Evolutionary conservation across 2,797 vertebrate species (phyloP).

Genomic region (Lithobates pipiens): DNA sequence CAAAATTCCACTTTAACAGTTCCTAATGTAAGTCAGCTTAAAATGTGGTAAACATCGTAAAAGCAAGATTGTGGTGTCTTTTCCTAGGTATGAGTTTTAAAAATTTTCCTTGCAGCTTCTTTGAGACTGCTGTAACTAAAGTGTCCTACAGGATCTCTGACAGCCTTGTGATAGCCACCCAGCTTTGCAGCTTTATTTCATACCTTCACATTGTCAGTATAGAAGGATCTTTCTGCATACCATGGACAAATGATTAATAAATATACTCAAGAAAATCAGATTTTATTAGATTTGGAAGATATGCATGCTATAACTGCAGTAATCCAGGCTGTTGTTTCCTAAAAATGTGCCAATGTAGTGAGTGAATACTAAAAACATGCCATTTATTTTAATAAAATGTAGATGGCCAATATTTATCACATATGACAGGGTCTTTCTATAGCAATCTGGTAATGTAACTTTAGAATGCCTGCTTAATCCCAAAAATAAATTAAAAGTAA

Average conservation of each 20-base stretch:
- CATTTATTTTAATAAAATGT: conserved; percentile 36
- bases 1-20: no score
- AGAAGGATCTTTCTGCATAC: neutral
- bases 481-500: neutral
- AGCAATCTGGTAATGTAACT: conserved; percentile 10
- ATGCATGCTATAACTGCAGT: conserved; percentile 13
- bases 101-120: no score
- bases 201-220: no score
- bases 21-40: no score
- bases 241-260: conserved; percentile 5
- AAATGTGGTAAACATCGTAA: no score
- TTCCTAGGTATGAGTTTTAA: no score
- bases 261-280: neutral
- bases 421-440: conserved; percentile 7
- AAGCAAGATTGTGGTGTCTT: no score
- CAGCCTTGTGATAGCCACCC: no score
- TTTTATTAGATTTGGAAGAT: neutral
- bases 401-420: conserved; percentile 46
- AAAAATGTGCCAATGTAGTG: conserved; percentile 19
- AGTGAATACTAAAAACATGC: conserved; percentile 32
- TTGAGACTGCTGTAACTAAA: no score
- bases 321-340: conserved; percentile 16
- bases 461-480: conserved; percentile 14
- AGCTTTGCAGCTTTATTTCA: no score
- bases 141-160: neutral